Evolutionary conservation across 2,888 invertebrate genomes (phyloP), one percentile per base, ranked within the genome.

Genomic region (Caenorhabditis parvicauda): DNA sequence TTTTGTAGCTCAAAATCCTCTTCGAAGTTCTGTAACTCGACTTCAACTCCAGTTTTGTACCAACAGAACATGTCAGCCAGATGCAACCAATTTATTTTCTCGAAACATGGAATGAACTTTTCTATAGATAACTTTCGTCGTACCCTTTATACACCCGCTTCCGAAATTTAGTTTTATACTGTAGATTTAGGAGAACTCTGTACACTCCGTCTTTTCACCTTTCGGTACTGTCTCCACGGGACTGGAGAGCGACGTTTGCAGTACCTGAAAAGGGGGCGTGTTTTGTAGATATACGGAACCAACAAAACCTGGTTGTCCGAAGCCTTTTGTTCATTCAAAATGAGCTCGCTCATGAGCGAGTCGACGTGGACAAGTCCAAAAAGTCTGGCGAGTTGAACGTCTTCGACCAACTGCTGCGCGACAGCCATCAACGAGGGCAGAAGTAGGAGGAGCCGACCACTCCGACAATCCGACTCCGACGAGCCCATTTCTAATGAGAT

Each of bases 301-400:
- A 43, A 45, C 21, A 47, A 1, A 24, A 59, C 53, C 39, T 58
- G 59, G 12, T 57, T 54, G 44, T 67, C 67, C 12, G 56, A 54
- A 1, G 61, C 45, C 24, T 59, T 57, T 38, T 62, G 51, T 27
- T 74, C 72, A 48, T 75, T 68, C 14, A 75, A 56, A 50, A 75
- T 74, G 42, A 75, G 54, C 45, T 72, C 67, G 45, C 71, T 65
- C 74, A 77, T 75, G 43, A 77, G 56, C 12, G 64, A 59, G 63
- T 77, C 77, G n/a, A 77, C 69, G 54, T 74, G 72, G 19, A 73
- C 74, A 6, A 76, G 55, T 28, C 74, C 72, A 59, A 76, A 76
- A 19, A 76, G 59, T 3, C 70, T 59, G 22, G 74, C 74, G n/a
- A 76, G 57, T 60, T 77, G 75, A 3, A 77, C 74, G 54, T 77